phyloP scores from a whole-genome alignment of 2,888 invertebrate genomes.

The Acanthosepion lycidas region DNA sequence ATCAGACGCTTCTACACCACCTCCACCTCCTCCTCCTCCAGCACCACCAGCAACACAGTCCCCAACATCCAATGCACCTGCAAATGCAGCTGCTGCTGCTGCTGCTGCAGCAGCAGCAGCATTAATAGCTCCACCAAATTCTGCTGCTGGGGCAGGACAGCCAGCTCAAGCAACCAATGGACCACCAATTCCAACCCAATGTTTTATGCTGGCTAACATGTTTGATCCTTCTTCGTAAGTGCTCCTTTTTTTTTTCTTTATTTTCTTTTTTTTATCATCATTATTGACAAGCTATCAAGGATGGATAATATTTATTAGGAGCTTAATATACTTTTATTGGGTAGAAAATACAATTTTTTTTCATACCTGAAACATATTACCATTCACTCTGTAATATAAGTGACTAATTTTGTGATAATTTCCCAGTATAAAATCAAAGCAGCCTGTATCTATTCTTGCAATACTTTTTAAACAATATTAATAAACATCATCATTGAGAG shows the following conservation, averaged over 20 bases:
- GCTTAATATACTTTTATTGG: too few species aligned
- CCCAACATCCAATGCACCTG: constrained; percentile 56
- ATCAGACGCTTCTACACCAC: constrained; percentile 61
- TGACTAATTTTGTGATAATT: too few species aligned
- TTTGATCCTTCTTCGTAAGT: constrained; percentile 93
- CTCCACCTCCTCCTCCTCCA: constrained; percentile 50
- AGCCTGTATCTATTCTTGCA: too few species aligned
- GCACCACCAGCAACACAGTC: constrained; percentile 52
- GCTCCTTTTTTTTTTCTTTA: background rate
- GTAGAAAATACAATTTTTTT: too few species aligned
- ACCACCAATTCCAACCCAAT: constrained; percentile 98
- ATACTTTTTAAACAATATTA: too few species aligned
- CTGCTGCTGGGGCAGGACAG: constrained; percentile 16
- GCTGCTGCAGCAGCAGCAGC: constrained; percentile 75
- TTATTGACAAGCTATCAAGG: background rate
- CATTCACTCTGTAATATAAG: too few species aligned
- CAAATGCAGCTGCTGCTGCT: constrained; percentile 77
- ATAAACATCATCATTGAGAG: too few species aligned
- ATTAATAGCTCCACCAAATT: constrained; percentile 47
- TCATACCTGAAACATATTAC: too few species aligned
- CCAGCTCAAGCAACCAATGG: constrained; percentile 74
- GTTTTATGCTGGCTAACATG: constrained; percentile 99
- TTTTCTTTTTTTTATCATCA: background rate
- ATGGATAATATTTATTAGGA: too few species aligned
- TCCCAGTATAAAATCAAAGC: too few species aligned